These are phyloP conservation scores for Myopa testacea DNA, from an alignment of 2,888 invertebrate species.

Conservation along the genomic window DNA sequence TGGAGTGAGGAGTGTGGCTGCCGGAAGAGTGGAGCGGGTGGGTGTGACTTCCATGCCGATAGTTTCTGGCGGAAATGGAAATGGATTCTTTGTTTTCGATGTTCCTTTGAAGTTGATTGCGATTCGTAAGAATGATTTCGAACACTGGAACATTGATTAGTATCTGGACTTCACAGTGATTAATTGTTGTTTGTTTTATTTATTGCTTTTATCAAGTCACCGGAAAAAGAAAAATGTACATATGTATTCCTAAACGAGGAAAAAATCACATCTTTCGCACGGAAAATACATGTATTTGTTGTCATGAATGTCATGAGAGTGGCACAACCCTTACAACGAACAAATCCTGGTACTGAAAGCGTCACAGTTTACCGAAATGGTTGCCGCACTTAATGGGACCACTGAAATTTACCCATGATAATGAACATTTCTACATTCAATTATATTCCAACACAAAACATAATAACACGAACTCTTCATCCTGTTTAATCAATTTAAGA, in stretches of 20 bases:
- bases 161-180: not conserved
- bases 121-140: slow-evolving; percentile 2
- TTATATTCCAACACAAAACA: no score
- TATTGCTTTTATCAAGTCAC: slow-evolving; percentile 13
- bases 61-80: not conserved
- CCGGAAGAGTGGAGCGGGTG: not conserved
- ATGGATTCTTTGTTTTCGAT: not conserved
- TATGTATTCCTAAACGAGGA: not conserved
- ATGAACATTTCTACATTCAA: no score
- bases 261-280: not conserved
- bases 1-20: not conserved
- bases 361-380: no score
- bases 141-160: not conserved
- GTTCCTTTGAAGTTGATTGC: slow-evolving; percentile 16
- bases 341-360: no score
- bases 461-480: no score
- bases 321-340: no score
- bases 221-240: not conserved
- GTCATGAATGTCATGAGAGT: no score
- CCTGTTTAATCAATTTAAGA: no score
- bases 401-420: no score
- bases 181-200: slow-evolving; percentile 23
- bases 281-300: no score
- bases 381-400: no score
- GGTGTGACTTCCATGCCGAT: not conserved